Percentiles rank a stretch among this genome's conserved stretches.
phyloP scores from a whole-genome alignment of 2,888 invertebrate species.

The Hypercompe scribonia region DNA sequence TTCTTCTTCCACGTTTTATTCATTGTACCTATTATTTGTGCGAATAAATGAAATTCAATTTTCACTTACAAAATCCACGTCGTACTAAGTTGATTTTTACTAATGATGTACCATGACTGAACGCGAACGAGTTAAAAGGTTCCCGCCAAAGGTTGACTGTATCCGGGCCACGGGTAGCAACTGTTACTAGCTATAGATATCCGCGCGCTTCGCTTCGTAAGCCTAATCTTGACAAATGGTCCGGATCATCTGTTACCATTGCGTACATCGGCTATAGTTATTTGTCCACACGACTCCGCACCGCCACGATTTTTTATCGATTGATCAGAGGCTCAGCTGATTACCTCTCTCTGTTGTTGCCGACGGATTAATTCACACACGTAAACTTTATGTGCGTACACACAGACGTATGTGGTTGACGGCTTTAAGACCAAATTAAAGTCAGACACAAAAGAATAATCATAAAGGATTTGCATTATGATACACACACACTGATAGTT shows the following conservation, averaged over 20 bases:
- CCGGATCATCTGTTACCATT: slow-evolving; percentile 76
- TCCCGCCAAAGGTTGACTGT: slow-evolving; percentile 39
- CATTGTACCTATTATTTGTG: too few species aligned
- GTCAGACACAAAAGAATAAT: slow-evolving; percentile 73
- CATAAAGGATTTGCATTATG: slow-evolving; percentile 74
- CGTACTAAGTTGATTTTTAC: too few species aligned
- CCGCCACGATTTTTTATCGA: slow-evolving; percentile 83
- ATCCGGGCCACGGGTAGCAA: slow-evolving; percentile 21
- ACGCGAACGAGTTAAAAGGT: slow-evolving; percentile 36
- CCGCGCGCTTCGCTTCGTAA: slow-evolving; percentile 63
- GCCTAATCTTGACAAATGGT: slow-evolving; percentile 85
- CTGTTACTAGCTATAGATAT: slow-evolving; percentile 40
- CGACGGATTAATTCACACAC: slow-evolving; percentile 75
- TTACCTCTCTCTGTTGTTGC: slow-evolving; percentile 83
- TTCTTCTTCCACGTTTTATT: too few species aligned
- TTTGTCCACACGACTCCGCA: slow-evolving; percentile 74
- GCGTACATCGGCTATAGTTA: slow-evolving; percentile 67
- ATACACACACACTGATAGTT: slow-evolving; percentile 60
- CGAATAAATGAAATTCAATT: too few species aligned
- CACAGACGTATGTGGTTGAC: slow-evolving; percentile 21
- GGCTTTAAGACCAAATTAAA: slow-evolving; percentile 67
- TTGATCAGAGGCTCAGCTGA: slow-evolving; percentile 84
- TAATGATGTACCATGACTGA: too few species aligned
- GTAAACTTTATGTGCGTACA: slow-evolving; percentile 27
- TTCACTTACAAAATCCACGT: too few species aligned